phyloP scores from a whole-genome alignment of 2,113 vertebrate species.

The Sitta europaea region DNA sequence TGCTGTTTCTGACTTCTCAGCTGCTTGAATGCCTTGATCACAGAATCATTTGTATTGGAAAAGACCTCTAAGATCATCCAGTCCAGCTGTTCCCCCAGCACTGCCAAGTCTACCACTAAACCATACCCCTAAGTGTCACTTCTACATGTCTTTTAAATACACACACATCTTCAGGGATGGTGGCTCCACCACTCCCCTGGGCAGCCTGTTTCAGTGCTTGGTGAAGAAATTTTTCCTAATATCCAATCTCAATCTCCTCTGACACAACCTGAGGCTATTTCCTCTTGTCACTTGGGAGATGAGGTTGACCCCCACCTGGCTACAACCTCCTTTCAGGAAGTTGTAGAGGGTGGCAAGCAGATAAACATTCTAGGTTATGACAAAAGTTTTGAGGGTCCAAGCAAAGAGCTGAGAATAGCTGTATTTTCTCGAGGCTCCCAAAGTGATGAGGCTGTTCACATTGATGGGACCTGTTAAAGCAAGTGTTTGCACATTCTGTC shows the following conservation, averaged over 20 bases:
- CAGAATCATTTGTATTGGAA: not conserved
- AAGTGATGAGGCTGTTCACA: not conserved
- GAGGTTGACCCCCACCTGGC: not conserved
- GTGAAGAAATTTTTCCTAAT: not conserved
- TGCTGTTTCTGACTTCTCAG: not conserved
- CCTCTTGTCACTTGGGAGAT: not conserved
- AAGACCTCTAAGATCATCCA: not conserved
- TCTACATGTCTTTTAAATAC: not conserved
- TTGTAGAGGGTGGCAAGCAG: not conserved
- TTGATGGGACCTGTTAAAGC: not conserved
- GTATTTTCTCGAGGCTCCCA: not conserved
- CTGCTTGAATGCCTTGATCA: not conserved
- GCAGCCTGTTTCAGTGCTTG: not conserved
- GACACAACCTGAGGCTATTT: not conserved
- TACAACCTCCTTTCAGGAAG: not conserved
- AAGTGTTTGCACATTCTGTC: not conserved
- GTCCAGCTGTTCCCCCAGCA: not conserved
- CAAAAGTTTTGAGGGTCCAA: not conserved
- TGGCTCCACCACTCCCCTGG: not conserved
- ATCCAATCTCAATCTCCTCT: not conserved
- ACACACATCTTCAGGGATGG: not conserved
- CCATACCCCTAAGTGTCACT: not conserved
- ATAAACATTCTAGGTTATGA: not conserved
- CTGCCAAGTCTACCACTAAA: not conserved
- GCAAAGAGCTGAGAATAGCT: not conserved